Conservation (phyloP, 2,113 vertebrate genomes). For the Epinephelus fuscoguttatus region DNA sequence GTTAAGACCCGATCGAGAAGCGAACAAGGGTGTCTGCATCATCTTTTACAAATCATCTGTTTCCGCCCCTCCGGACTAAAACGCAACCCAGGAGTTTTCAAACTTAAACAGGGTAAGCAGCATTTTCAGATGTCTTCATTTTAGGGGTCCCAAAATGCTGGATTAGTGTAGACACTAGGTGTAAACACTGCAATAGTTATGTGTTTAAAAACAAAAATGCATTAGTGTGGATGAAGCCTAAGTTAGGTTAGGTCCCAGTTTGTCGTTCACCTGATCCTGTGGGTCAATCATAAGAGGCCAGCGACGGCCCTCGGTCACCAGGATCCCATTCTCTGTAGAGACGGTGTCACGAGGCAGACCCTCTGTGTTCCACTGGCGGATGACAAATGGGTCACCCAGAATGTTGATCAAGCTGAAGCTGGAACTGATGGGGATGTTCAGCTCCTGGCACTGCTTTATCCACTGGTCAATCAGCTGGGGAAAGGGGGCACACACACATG, state of each 20-base stretch:
- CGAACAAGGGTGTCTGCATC: too few relatives aligned
- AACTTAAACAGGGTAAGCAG: too few relatives aligned
- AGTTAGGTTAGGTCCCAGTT: not conserved
- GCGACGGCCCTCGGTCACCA: conserved; percentile 87
- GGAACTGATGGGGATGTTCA: conserved; percentile 87
- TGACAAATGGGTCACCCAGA: conserved; percentile 88
- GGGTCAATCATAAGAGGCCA: conserved; percentile 93
- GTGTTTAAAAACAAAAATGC: too few relatives aligned
- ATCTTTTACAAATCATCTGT: too few relatives aligned
- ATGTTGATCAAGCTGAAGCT: conserved; percentile 89
- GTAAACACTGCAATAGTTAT: too few relatives aligned
- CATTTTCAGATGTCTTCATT: too few relatives aligned
- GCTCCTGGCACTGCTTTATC: conserved; percentile 84
- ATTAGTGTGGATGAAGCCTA: too few relatives aligned
- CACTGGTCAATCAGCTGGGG: conserved; percentile 87
- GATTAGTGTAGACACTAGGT: too few relatives aligned
- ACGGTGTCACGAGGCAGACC: conserved; percentile 87
- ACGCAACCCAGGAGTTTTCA: too few relatives aligned
- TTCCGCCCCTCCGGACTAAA: too few relatives aligned
- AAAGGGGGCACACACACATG: not conserved
- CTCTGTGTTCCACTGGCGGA: conserved; percentile 90
- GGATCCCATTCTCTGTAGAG: conserved; percentile 90
- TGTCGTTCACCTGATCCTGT: conserved; percentile 87
- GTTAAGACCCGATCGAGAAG: too few relatives aligned
- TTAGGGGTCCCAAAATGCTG: too few relatives aligned